Evolutionary conservation across 2,888 invertebrate genomes (phyloP), one percentile per base, ranked within the genome.

Genomic region (Microctonus aethiopoides): DNA sequence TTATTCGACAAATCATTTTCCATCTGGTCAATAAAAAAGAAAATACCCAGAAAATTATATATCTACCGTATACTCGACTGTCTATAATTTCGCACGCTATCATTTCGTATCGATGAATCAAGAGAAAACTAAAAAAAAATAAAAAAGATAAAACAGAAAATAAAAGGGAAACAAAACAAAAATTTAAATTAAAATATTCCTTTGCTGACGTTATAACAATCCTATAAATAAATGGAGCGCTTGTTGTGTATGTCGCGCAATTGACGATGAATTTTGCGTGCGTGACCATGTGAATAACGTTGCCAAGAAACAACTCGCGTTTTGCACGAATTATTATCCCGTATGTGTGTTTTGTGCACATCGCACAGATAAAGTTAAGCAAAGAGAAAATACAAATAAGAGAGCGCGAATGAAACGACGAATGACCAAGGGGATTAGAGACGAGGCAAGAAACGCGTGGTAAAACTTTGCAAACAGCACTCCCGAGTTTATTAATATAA

Each of bases 391-490:
- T n/a, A n/a, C n/a, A n/a, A n/a, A n/a, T n/a, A n/a, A n/a, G n/a
- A n/a, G n/a, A n/a, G n/a, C n/a, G n/a, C 20, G 46, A 20, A 46
- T 46, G 16, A 46, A 16, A 46, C 16, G 16, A n/a, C 9, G 16
- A 46, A 46, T 16, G 46, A n/a, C 16, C 16, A 4, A 16, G 16
- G 34, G 29, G 7, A 10, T 36, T 26, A 24, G 36, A 34, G 9
- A n/a, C 16, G 22, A 62, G 54, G 52, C 20, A 29, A 51, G 32
- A 26, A 67, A 11, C 52, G 72, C 79, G 77, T 29, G 78, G 76
- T 77, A 77, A 74, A 77, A 75, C 75, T 70, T 80, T 81, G 78
- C 81, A 79, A 80, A 80, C 80, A 80, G 80, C 73, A 73, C 76
- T 77, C 75, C 73, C n/a, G 75, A 77, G 75, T 76, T 78, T 80